Evolutionary conservation across 2,113 vertebrate species (phyloP).

Genomic region (Laticauda laticaudata): DNA sequence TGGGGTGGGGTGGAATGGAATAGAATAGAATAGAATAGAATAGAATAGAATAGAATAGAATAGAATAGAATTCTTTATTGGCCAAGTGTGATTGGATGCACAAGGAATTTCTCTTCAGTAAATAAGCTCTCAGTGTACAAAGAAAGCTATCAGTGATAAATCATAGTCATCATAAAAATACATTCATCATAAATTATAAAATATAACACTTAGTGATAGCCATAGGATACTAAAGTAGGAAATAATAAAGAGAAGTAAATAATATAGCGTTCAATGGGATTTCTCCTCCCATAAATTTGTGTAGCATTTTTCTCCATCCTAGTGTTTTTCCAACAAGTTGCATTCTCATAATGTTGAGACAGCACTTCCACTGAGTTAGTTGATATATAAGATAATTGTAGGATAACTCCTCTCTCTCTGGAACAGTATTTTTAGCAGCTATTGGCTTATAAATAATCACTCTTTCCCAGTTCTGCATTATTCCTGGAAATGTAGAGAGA

Average conservation of each 20-base stretch:
- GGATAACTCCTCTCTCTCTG: constrained; percentile 51
- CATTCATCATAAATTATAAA: too few relatives aligned
- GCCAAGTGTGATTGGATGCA: too few relatives aligned
- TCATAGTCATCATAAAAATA: too few relatives aligned
- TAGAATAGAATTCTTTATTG: too few relatives aligned
- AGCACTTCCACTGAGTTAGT: not conserved
- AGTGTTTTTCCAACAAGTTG: not conserved
- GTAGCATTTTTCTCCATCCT: not conserved
- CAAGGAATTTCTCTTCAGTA: too few relatives aligned
- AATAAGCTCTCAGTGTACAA: too few relatives aligned
- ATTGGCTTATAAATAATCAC: constrained; percentile 44
- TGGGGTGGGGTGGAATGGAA: not conserved
- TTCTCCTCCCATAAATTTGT: not conserved
- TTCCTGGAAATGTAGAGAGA: constrained; percentile 51
- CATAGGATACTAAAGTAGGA: too few relatives aligned
- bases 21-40: too few relatives aligned
- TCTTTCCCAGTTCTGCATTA: constrained; percentile 44
- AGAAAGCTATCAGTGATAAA: too few relatives aligned
- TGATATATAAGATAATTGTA: constrained; percentile 34
- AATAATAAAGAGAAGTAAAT: not conserved
- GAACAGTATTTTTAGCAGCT: constrained; percentile 37
- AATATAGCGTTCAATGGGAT: not conserved
- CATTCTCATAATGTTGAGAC: not conserved
- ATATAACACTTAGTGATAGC: too few relatives aligned
- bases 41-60: too few relatives aligned